phyloP scores from a whole-genome alignment of 1,140 invertebrate genomes.

The Pseudomyrmex sp. region DNA sequence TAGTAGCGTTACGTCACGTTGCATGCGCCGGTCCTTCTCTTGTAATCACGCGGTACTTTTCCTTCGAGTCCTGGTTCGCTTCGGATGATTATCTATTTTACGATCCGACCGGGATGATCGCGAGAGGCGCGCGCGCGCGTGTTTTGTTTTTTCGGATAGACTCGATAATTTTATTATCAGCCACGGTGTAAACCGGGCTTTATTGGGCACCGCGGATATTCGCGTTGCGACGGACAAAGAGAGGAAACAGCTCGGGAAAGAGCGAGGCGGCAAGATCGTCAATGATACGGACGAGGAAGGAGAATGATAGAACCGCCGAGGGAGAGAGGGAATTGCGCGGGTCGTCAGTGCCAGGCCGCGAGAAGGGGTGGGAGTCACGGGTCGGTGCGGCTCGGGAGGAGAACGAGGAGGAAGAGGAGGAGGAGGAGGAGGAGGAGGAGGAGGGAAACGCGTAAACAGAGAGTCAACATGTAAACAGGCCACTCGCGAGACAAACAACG shows the following conservation, averaged over 20 bases:
- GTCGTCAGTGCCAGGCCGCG: constrained; percentile 59
- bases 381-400: constrained; percentile 19
- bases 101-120: not conserved
- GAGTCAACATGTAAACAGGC: constrained; percentile 86
- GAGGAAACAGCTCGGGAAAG: constrained; percentile 60
- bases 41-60: not conserved
- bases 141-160: not conserved
- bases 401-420: constrained; percentile 30
- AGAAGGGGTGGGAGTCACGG: constrained; percentile 51
- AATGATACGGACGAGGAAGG: constrained; percentile 42
- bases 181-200: constrained; percentile 67
- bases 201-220: constrained; percentile 63
- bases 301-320: constrained; percentile 39
- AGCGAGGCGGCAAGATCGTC: constrained; percentile 41
- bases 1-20: not conserved
- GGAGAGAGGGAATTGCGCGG: constrained; percentile 54
- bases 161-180: constrained; percentile 31
- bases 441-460: constrained; percentile 84
- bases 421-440: constrained; percentile 65
- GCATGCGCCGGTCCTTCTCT: not conserved
- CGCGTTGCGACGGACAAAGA: constrained; percentile 21
- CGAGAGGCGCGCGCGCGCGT: no score
- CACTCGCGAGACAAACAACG: constrained; percentile 86
- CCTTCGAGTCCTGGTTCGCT: not conserved
- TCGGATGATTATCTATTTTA: not conserved